These are phyloP conservation scores for Volucella inanis DNA, from an alignment of 2,888 invertebrate genomes.

Conservation along the genomic window DNA sequence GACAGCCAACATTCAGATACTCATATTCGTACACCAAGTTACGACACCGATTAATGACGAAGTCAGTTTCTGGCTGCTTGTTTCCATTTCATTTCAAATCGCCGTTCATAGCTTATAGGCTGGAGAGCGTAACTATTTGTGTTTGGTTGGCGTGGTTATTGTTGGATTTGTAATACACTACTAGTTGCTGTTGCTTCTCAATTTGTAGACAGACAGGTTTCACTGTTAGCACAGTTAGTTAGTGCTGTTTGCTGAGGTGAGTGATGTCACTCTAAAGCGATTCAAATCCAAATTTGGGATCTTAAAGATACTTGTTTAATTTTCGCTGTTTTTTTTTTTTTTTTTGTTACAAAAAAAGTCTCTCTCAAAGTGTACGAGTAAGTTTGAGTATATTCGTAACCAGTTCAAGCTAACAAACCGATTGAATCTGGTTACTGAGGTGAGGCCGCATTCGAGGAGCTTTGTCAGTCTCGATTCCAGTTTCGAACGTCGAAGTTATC, in stretches of 20 bases:
- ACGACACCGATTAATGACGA: conserved; percentile 70
- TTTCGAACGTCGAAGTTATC: conserved; percentile 62
- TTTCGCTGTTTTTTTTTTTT: conserved; percentile 1
- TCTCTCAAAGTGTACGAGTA: too few relatives aligned
- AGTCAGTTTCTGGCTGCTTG: conserved; percentile 54
- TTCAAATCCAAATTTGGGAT: conserved; percentile 70
- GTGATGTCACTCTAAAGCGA: conserved; percentile 70
- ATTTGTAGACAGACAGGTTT: conserved; percentile 66
- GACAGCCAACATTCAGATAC: conserved; percentile 58
- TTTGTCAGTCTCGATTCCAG: conserved; percentile 73
- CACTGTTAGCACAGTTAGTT: conserved; percentile 58
- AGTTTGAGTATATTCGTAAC: background rate
- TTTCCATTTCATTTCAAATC: conserved; percentile 69
- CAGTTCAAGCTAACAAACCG: conserved; percentile 19
- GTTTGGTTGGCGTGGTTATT: too few relatives aligned
- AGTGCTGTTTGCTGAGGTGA: conserved; percentile 50
- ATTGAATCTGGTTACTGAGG: conserved; percentile 70
- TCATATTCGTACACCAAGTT: conserved; percentile 36
- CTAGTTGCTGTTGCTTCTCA: conserved; percentile 37
- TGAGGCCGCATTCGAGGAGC: conserved; percentile 52
- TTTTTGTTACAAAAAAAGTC: conserved; percentile 27
- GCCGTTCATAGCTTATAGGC: conserved; percentile 1
- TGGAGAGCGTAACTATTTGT: too few relatives aligned
- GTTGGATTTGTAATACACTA: conserved; percentile 29
- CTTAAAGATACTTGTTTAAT: conserved; percentile 46